Percentiles rank a stretch among this genome's conserved stretches.
These are phyloP conservation scores for Coilia nasus DNA, from an alignment of 2,797 vertebrate genomes.

Conservation along the genomic window DNA sequence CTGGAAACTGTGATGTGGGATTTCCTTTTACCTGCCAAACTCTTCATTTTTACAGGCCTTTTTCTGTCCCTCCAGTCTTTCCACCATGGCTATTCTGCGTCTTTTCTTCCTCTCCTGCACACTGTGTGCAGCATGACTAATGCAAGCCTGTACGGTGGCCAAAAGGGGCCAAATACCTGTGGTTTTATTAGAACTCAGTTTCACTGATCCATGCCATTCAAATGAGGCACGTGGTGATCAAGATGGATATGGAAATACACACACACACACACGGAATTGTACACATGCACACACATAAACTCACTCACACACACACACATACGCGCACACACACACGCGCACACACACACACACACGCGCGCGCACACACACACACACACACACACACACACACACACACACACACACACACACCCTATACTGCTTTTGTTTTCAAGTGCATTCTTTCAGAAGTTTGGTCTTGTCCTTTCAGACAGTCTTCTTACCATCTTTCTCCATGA, in stretches of 20 bases:
- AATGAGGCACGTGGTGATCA: background rate
- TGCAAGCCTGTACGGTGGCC: constrained; percentile 16
- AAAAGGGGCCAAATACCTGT: background rate
- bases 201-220: background rate
- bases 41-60: constrained; percentile 15
- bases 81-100: background rate
- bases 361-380: background rate
- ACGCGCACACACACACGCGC: background rate
- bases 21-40: background rate
- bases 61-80: background rate
- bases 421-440: background rate
- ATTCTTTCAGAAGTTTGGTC: constrained; percentile 28
- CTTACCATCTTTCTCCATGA: constrained; percentile 28
- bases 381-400: background rate
- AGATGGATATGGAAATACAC: background rate
- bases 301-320: background rate
- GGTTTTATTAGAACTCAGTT: background rate
- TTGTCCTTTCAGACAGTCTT: constrained; percentile 29
- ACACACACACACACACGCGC: background rate
- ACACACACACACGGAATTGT: background rate
- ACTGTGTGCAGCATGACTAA: background rate
- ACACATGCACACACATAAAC: background rate
- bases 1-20: background rate
- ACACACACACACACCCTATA: background rate
- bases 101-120: background rate